Conservation (phyloP, 2,113 vertebrate species). For the Gadus chalcogrammus region DNA sequence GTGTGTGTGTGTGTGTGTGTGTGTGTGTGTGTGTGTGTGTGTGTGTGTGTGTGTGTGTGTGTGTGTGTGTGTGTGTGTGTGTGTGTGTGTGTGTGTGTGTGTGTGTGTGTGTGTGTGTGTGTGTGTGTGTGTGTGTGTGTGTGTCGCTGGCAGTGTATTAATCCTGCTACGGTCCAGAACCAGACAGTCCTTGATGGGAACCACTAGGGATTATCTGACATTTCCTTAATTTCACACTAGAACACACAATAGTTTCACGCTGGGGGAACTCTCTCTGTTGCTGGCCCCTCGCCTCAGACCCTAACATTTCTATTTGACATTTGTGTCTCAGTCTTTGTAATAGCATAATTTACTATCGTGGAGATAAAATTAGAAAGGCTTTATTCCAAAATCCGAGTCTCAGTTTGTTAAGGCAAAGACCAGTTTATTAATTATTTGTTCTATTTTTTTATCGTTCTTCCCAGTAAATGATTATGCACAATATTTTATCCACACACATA, state of each 20-base stretch:
- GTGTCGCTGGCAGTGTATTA: neutral
- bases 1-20: neutral
- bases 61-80: neutral
- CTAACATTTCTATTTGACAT: neutral
- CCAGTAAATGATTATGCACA: no score
- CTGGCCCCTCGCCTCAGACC: neutral
- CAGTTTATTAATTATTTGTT: no score
- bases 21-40: neutral
- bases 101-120: neutral
- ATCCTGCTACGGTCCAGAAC: neutral
- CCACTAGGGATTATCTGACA: conserved; percentile 18
- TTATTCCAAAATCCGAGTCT: no score
- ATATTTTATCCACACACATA: no score
- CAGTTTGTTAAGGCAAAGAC: no score
- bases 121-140: neutral
- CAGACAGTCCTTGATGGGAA: conserved; percentile 1
- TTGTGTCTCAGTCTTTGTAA: conserved; percentile 6
- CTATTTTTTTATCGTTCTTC: no score
- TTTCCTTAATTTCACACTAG: conserved; percentile 29
- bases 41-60: neutral
- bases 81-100: conserved; percentile 1
- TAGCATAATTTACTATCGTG: neutral
- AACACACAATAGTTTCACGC: conserved; percentile 19
- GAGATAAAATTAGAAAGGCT: neutral
- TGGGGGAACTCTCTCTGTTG: conserved; percentile 4